These are phyloP conservation scores for Campylomormyrus tamandua DNA, from an alignment of 2,113 vertebrate genomes.

Conservation along the genomic window DNA sequence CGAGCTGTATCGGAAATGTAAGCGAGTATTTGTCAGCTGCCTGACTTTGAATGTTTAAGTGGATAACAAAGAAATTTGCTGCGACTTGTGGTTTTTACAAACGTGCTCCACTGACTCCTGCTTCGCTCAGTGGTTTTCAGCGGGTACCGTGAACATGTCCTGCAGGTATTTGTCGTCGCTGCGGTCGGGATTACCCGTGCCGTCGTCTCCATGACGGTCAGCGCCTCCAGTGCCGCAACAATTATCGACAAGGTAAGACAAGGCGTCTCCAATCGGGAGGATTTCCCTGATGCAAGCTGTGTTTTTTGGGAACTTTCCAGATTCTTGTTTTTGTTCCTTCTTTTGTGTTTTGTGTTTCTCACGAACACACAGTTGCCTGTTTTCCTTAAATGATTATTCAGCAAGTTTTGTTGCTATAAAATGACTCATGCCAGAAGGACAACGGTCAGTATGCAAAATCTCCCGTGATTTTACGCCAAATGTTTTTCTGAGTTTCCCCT, in stretches of 20 bases:
- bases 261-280: not conserved
- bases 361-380: not conserved
- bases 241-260: conserved; percentile 85
- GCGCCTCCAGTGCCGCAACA: conserved; percentile 85
- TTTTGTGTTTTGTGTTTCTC: not conserved
- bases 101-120: not conserved
- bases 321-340: not conserved
- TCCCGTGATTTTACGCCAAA: not conserved
- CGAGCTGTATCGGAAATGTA: not conserved
- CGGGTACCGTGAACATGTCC: conserved; percentile 10
- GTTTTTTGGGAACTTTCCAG: not conserved
- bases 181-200: conserved; percentile 90
- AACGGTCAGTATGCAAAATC: not conserved
- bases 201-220: conserved; percentile 96
- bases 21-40: not conserved
- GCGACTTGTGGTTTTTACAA: not conserved
- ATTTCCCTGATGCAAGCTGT: not conserved
- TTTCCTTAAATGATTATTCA: not conserved
- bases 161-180: conserved; percentile 91
- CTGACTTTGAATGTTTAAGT: not conserved
- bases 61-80: not conserved
- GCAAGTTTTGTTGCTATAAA: not conserved
- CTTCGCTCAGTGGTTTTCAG: not conserved
- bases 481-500: not conserved
- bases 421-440: not conserved